These are phyloP conservation scores for Rhea americana DNA, from an alignment of 2,113 vertebrate genomes.

Conservation along the genomic window DNA sequence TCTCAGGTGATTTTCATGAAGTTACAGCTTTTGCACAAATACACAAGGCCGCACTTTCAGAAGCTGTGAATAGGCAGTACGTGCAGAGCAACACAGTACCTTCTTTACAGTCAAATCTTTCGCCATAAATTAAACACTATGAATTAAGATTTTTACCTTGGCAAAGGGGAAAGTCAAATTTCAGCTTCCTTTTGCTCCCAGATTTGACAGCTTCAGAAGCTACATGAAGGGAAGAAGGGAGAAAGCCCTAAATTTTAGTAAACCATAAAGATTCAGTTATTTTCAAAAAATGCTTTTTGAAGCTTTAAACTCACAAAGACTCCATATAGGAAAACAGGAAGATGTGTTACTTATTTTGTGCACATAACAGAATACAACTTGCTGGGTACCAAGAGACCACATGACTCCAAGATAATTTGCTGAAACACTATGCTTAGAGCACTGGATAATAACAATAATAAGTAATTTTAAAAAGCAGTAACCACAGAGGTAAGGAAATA, in stretches of 20 bases:
- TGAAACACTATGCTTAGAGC: background rate
- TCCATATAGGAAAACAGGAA: background rate
- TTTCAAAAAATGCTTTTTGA: conserved; percentile 20
- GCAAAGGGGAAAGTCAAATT: background rate
- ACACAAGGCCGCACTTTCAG: background rate
- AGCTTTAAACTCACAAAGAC: background rate
- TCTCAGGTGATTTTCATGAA: background rate
- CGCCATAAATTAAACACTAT: background rate
- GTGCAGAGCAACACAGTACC: background rate
- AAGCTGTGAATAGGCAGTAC: background rate
- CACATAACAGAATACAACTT: background rate
- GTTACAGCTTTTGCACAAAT: background rate
- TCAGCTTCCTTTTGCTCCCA: conserved; percentile 15
- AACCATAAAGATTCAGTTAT: background rate
- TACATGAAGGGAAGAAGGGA: background rate
- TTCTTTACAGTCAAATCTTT: background rate
- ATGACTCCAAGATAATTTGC: background rate
- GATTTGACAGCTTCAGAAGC: background rate
- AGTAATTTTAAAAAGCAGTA: background rate
- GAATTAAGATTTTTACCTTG: background rate
- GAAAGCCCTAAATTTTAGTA: background rate
- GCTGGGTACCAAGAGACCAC: background rate
- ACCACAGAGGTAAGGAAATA: background rate
- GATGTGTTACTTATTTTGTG: conserved; percentile 16
- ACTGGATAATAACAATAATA: no score